Conservation (phyloP, 37 sponge, comb jelly and placozoan genomes). For the Ephydatia muelleri region DNA sequence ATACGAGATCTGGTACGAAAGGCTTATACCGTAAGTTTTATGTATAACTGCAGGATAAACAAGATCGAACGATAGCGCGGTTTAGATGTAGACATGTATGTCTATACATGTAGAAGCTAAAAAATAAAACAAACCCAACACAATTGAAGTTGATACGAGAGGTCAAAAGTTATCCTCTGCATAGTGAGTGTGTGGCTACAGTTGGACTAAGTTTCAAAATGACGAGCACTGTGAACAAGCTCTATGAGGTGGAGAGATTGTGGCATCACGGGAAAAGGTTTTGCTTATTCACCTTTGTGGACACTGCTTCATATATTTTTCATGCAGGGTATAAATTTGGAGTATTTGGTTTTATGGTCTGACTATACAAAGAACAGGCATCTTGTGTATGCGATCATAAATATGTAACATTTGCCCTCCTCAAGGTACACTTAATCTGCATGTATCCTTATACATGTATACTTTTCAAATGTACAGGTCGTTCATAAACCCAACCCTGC, state of each 20-base stretch:
- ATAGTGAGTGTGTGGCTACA: background rate
- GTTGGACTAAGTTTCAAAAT: background rate
- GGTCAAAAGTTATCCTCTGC: background rate
- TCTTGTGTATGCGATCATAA: background rate
- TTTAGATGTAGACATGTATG: background rate
- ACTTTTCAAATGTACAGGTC: background rate
- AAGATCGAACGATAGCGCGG: no score
- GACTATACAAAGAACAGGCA: background rate
- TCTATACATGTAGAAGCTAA: background rate
- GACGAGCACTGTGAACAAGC: background rate
- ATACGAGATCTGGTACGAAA: background rate
- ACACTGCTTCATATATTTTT: background rate
- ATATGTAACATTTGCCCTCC: background rate
- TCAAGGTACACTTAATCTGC: slow-evolving; percentile 1
- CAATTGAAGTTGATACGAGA: background rate
- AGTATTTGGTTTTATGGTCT: background rate
- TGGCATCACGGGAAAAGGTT: background rate
- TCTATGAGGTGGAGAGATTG: background rate
- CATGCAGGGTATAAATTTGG: background rate
- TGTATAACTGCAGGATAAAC: background rate
- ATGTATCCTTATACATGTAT: background rate
- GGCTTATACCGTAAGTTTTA: background rate
- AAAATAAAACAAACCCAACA: background rate
- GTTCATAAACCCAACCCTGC: background rate
- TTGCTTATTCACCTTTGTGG: background rate